Evolutionary conservation across 2,797 vertebrate genomes (phyloP).

Genomic region (Phrynocephalus vlangalii): DNA sequence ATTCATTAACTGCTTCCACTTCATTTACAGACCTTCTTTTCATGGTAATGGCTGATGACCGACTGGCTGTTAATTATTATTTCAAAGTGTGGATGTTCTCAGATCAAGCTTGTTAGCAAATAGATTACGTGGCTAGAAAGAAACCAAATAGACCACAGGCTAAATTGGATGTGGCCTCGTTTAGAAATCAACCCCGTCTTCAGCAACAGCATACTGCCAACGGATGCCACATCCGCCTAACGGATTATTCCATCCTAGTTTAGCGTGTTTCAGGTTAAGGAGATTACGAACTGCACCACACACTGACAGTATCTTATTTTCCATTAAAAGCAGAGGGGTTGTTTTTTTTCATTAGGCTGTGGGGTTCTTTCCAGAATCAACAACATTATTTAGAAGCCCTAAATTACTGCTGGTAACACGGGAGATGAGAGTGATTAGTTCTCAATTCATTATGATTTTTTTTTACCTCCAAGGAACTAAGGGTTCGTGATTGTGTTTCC

Average conservation of each 20-base stretch:
- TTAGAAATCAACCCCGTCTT: not conserved
- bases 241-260: not conserved
- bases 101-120: slow-evolving; percentile 1
- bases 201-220: not conserved
- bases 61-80: slow-evolving; percentile 5
- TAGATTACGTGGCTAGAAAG: not conserved
- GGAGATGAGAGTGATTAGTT: slow-evolving; percentile 13
- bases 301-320: not conserved
- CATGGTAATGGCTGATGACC: slow-evolving; percentile 6
- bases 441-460: not conserved
- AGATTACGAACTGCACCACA: not conserved
- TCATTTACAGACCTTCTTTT: not conserved
- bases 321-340: not conserved
- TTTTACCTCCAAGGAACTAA: not conserved
- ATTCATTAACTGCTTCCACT: slow-evolving; percentile 3
- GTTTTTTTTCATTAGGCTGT: not conserved
- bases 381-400: slow-evolving; percentile 6
- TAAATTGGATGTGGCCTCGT: not conserved
- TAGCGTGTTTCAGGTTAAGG: not conserved
- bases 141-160: not conserved
- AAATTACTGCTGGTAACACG: slow-evolving; percentile 5
- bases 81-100: slow-evolving; percentile 1
- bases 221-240: not conserved
- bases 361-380: not conserved
- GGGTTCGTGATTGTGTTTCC: not conserved